These are phyloP conservation scores for Ectobius pallidus DNA, from an alignment of 2,888 invertebrate genomes.

Conservation along the genomic window DNA sequence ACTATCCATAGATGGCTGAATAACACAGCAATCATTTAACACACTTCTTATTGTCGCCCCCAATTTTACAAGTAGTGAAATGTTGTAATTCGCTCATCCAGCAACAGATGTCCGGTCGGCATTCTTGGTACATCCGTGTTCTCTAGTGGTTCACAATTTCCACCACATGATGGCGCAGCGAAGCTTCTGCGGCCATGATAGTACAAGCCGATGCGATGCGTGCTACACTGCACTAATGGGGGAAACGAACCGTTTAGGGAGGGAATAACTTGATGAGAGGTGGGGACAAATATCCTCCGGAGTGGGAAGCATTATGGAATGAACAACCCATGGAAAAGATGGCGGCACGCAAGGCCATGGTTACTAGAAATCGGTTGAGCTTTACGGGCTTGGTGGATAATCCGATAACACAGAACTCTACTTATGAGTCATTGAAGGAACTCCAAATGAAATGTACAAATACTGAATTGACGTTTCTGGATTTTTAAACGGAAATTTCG, in stretches of 20 bases:
- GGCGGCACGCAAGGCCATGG: background rate
- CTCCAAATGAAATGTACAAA: background rate
- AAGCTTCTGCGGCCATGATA: slow-evolving; percentile 41
- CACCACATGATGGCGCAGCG: slow-evolving; percentile 19
- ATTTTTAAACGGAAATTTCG: background rate
- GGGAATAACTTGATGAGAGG: slow-evolving; percentile 30
- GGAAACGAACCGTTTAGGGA: background rate
- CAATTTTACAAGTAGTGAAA: too few species aligned
- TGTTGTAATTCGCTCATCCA: background rate
- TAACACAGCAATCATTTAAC: too few species aligned
- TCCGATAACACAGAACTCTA: background rate
- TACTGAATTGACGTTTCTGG: background rate
- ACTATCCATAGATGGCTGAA: too few species aligned
- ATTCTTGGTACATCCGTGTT: background rate
- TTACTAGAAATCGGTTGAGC: background rate
- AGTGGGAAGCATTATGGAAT: slow-evolving; percentile 20
- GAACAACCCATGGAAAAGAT: background rate
- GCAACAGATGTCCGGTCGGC: background rate
- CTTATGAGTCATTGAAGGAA: background rate
- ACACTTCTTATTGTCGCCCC: too few species aligned
- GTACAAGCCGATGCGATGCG: slow-evolving; percentile 33
- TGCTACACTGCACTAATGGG: too few species aligned
- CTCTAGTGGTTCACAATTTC: slow-evolving; percentile 21
- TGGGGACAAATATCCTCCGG: slow-evolving; percentile 22
- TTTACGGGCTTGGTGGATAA: background rate